phyloP scores from a whole-genome alignment of 1,140 invertebrate species.

The Drosophila pandora region DNA sequence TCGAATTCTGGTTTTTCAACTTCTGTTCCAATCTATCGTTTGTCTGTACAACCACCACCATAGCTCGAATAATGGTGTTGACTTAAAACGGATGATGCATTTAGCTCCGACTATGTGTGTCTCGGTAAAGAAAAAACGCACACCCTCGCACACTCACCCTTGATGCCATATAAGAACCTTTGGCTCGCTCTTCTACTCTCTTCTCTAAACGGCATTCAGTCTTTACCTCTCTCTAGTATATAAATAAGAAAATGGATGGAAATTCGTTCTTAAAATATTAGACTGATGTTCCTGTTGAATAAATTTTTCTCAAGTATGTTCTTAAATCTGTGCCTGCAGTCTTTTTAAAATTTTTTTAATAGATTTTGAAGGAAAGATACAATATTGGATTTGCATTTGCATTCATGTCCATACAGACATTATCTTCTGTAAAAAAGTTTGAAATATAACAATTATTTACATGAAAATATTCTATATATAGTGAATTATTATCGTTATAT shows the following conservation, averaged over 20 bases:
- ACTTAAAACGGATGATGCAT: constrained; percentile 36
- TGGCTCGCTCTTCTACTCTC: not conserved
- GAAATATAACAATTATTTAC: too few relatives aligned
- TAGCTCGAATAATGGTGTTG: constrained; percentile 9
- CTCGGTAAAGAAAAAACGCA: constrained; percentile 5
- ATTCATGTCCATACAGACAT: too few relatives aligned
- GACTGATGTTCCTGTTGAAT: not conserved
- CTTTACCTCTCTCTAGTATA: not conserved
- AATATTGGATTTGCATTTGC: too few relatives aligned
- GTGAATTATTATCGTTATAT: too few relatives aligned
- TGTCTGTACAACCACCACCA: constrained; percentile 30
- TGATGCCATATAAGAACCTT: not conserved
- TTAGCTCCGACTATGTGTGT: constrained; percentile 13
- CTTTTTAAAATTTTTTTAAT: too few relatives aligned
- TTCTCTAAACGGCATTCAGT: not conserved
- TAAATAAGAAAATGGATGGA: not conserved
- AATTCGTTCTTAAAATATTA: not conserved
- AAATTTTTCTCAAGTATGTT: too few relatives aligned
- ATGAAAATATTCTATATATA: too few relatives aligned
- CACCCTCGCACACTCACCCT: constrained; percentile 29
- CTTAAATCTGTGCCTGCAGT: too few relatives aligned
- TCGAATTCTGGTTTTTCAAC: constrained; percentile 62
- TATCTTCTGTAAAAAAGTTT: too few relatives aligned
- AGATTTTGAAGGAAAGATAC: too few relatives aligned
- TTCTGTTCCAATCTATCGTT: constrained; percentile 23